Conservation (phyloP, 2,888 invertebrate genomes). For the Ophraella communa region DNA sequence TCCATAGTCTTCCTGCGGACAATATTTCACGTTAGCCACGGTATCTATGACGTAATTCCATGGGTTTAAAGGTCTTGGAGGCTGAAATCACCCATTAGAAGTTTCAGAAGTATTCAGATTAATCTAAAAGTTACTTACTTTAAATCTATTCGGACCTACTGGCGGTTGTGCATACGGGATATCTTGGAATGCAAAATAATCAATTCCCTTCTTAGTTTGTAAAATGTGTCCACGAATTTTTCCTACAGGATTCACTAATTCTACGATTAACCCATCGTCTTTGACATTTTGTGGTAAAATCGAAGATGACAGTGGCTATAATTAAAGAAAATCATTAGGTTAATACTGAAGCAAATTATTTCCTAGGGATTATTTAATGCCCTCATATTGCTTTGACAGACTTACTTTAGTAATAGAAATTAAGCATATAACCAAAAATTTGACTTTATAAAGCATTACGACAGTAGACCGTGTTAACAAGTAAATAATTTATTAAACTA, state of each 20-base stretch:
- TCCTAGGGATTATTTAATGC: too few relatives aligned
- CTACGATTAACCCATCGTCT: conserved; percentile 1
- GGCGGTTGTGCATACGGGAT: conserved; percentile 2
- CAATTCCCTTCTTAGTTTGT: not conserved
- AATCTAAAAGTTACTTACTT: too few relatives aligned
- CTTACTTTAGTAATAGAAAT: too few relatives aligned
- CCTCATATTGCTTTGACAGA: too few relatives aligned
- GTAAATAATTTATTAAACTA: too few relatives aligned
- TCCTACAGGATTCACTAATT: not conserved
- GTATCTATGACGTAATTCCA: not conserved
- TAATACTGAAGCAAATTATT: not conserved
- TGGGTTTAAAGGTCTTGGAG: not conserved
- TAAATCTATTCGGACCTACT: conserved; percentile 2
- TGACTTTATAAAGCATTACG: too few relatives aligned
- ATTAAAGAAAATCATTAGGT: not conserved
- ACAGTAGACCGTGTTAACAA: too few relatives aligned
- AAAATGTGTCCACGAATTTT: conserved; percentile 5
- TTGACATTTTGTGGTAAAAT: not conserved
- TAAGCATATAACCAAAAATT: too few relatives aligned
- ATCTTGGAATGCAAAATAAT: conserved; percentile 4
- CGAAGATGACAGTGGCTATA: not conserved
- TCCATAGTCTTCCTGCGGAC: not conserved
- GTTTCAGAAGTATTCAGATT: too few relatives aligned
- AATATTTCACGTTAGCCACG: not conserved
- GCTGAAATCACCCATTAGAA: too few relatives aligned